These are phyloP conservation scores for Hippolais icterina DNA, from an alignment of 2,113 vertebrate genomes.

Conservation along the genomic window DNA sequence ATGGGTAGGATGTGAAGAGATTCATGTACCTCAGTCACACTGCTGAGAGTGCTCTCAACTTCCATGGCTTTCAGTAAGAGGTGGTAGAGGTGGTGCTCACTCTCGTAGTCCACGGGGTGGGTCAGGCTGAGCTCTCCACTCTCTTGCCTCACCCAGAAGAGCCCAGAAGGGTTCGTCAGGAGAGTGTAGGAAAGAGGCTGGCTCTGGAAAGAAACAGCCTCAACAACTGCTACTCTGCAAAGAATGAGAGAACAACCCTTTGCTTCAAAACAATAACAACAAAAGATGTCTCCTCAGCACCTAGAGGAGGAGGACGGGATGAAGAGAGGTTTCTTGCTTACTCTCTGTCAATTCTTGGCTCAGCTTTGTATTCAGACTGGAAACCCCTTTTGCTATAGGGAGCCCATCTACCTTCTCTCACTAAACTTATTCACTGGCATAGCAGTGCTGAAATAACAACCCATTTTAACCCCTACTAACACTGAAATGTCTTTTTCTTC, in stretches of 20 bases:
- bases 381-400: neutral
- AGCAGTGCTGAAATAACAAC: neutral
- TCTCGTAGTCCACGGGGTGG: conserved; percentile 81
- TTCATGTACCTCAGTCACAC: conserved; percentile 78
- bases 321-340: neutral
- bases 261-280: neutral
- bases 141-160: conserved; percentile 83
- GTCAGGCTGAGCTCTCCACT: conserved; percentile 83
- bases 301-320: neutral
- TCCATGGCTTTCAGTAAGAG: conserved; percentile 83
- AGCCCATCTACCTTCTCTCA: neutral
- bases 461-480: neutral
- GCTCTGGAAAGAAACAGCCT: conserved; percentile 88
- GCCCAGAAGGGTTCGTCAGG: conserved; percentile 81
- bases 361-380: neutral
- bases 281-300: neutral
- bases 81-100: conserved; percentile 80
- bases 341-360: neutral
- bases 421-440: neutral
- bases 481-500: neutral
- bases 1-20: neutral
- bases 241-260: neutral
- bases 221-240: conserved; percentile 77
- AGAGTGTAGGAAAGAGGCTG: conserved; percentile 79
- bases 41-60: conserved; percentile 79